Base-by-base conservation (phyloP, 2,113 vertebrate genomes). In the human region DNA sequence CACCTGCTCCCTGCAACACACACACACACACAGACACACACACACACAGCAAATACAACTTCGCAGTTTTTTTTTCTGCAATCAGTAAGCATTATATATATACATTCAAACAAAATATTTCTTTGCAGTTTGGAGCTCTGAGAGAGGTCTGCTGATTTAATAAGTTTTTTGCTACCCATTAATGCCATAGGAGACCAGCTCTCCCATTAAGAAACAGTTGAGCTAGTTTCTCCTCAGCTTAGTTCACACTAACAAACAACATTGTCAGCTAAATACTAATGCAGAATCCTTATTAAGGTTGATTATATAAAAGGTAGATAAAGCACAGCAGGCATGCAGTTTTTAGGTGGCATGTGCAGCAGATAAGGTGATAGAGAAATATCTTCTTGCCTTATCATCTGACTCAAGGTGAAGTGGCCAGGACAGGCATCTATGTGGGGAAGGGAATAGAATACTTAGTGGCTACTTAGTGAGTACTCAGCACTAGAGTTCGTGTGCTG, bases 221-320 rank as follows among this genome's bases (percentile, higher is more conserved):
- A 86, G 9, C 23, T 61, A 52, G 25, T 64, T 89, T 79, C 35
- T 84, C 88, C 30, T 88, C 38, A 66, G n/a, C 9, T 43, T 86
- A 55, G n/a, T 48, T 94, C 11, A 43, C n/a, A 70, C 32, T 80
- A 82, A 96, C 43, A 84, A 82, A 96, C 43, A 84, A 84, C 90
- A 87, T 4, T 59, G 38, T 92, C 79, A 87, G 38, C 79, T 89
- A 57, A 89, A 88, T 89, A 96, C 83, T 45, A 14, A 59, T 30
- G 20, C 5, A 81, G 89, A 90, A 93, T 70, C 38, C 20, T 88
- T 92, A 82, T 55, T 64, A 76, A 0, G 9, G 23, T 8, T 95
- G 88, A 97, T 88, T 73, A 93, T 68, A 57, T 64, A 66, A 90
- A 93, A 87, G 13, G 38, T 20, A 86, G 88, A n/a, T 70, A 78